Evolutionary conservation across 64 coral and sea anemone species (phyloP), one percentile per base, ranked within the genome.

Genomic region (Stylophora pistillata): DNA sequence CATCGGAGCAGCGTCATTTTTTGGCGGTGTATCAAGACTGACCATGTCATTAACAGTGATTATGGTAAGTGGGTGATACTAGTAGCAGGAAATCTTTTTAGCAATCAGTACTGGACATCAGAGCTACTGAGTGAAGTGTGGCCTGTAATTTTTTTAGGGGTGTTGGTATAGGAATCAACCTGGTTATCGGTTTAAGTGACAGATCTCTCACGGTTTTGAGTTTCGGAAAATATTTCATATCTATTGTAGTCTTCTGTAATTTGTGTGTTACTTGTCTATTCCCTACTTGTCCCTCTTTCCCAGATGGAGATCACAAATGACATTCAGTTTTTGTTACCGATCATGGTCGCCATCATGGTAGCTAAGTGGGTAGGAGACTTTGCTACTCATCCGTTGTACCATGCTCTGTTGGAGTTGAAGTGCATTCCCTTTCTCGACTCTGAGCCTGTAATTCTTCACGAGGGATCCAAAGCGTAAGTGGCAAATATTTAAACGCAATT

Each of bases 241-340:
- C 37, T 7, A 3, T 47, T 47, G 1, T 47, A 47, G 37, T 47
- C 37, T 0, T 47, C 3, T 47, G 37, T 47, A 47, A 47, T 47
- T 47, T 47, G 0, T 47, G 37, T 47, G 37, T 4, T 26, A 25
- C 7, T 85, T 53, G 20, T 63, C 1, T 63, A 30, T 23, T 76
- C 28, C 5, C 79, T 79, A 47, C 37, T 47, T 65, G 16, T 59
- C 47, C 74, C 53, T 27, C 23, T 74, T 15, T 57, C 77, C 4
- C 86, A 99, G 97, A 99, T 99, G 91, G 97, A 99, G 63, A 99
- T 99, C 59, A 99, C 97, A 15, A 99, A 99, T 57, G 97, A 99
- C 86, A 99, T 99, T 47, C 97, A 99, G 63, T 99, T 99, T 52
- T 83, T 99, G 55, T 75, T 99, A 23, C 97, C 97, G 4, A 99